phyloP scores from a whole-genome alignment of 2,113 vertebrate genomes.

The Tinamus guttatus region DNA sequence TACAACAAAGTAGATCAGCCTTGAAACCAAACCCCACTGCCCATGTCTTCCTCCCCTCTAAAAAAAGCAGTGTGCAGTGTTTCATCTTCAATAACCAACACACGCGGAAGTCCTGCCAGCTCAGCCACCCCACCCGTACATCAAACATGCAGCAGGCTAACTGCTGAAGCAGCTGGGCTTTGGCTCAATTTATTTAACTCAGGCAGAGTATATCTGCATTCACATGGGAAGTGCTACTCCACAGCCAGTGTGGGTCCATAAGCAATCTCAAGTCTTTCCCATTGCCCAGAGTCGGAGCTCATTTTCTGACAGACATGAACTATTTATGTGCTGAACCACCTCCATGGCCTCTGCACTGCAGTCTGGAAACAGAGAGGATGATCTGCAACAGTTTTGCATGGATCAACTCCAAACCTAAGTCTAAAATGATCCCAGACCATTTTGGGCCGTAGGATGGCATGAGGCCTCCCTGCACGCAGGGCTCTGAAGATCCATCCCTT shows the following conservation, averaged over 20 bases:
- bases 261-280: not conserved
- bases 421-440: not conserved
- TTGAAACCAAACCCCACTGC: not conserved
- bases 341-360: not conserved
- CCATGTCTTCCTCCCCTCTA: too few relatives aligned
- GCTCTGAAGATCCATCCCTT: not conserved
- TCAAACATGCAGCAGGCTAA: not conserved
- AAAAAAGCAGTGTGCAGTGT: not conserved
- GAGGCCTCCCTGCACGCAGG: accelerated
- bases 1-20: not conserved
- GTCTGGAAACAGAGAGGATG: not conserved
- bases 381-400: not conserved
- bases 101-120: not conserved
- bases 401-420: not conserved
- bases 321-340: not conserved
- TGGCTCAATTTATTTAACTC: not conserved
- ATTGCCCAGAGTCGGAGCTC: not conserved
- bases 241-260: not conserved
- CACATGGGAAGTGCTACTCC: not conserved
- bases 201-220: not conserved
- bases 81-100: not conserved
- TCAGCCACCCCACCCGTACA: accelerated
- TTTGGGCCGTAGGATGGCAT: not conserved
- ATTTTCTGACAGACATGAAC: not conserved
- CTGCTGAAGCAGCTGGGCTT: not conserved